These are phyloP conservation scores for Climacteris rufus DNA, from an alignment of 2,113 vertebrate genomes.

Conservation along the genomic window DNA sequence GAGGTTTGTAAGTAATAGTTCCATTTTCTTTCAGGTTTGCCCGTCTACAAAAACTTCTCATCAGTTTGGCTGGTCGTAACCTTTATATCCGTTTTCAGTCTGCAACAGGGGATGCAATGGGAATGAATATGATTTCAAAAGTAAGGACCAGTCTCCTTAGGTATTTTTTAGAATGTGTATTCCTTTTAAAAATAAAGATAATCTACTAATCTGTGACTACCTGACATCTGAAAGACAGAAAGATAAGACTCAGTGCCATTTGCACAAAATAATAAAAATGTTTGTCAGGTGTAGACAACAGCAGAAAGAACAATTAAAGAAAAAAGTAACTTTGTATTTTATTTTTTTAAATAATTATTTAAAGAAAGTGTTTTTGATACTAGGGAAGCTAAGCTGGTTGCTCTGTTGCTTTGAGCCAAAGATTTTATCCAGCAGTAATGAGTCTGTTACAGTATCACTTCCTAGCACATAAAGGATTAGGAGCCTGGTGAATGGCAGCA, in stretches of 20 bases:
- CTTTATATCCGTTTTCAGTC: constrained; percentile 95
- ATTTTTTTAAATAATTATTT: neutral
- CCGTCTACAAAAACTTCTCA: constrained; percentile 86
- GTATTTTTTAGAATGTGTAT: neutral
- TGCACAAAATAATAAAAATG: neutral
- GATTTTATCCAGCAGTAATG: neutral
- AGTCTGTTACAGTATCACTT: neutral
- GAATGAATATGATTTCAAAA: constrained; percentile 99
- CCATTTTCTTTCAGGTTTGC: constrained; percentile 81
- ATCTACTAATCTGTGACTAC: neutral
- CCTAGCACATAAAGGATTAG: neutral
- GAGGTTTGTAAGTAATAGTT: neutral
- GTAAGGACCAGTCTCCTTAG: constrained; percentile 58
- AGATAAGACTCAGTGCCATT: neutral
- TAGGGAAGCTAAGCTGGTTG: neutral
- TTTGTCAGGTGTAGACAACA: neutral
- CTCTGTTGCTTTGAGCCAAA: neutral
- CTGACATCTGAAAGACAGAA: neutral
- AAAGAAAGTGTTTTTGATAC: neutral
- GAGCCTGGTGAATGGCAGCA: neutral
- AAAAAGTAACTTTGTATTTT: neutral
- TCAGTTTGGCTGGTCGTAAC: constrained; percentile 87
- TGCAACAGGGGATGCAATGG: constrained; percentile 94
- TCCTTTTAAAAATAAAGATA: neutral
- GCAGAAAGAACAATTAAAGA: neutral